Conservation (phyloP, 1,140 invertebrate genomes). For the Diuraphis noxia region DNA sequence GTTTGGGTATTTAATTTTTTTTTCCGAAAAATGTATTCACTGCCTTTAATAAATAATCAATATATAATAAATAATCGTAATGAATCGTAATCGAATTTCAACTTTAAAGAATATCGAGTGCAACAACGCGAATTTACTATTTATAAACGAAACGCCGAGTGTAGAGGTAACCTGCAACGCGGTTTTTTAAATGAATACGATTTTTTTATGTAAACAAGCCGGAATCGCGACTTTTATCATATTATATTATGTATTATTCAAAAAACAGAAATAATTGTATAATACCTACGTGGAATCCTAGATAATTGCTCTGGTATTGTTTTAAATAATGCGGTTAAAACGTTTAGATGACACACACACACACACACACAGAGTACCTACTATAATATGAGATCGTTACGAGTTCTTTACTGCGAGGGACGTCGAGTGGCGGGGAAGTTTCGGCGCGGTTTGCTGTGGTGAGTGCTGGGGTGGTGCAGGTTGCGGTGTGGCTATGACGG, state of each 20-base stretch:
- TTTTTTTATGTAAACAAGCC: not conserved
- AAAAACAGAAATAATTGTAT: too few species aligned
- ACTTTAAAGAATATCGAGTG: not conserved
- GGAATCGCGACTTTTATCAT: not conserved
- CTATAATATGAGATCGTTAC: not conserved
- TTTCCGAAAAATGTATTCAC: not conserved
- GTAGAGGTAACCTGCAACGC: not conserved
- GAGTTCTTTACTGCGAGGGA: not conserved
- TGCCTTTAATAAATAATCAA: not conserved
- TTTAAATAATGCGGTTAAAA: not conserved
- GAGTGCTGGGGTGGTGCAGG: too few species aligned
- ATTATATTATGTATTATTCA: not conserved
- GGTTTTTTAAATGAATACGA: not conserved
- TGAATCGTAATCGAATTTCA: too few species aligned
- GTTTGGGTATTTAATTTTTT: not conserved
- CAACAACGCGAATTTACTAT: not conserved
- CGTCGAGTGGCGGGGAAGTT: too few species aligned
- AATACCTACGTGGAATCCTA: not conserved
- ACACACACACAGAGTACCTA: too few species aligned
- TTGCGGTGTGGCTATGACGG: too few species aligned
- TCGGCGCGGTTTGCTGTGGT: too few species aligned
- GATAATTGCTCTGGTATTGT: not conserved
- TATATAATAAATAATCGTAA: too few species aligned
- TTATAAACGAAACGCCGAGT: not conserved
- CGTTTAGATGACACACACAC: not conserved